Evolutionary conservation across 1,140 invertebrate species (phyloP).

Genomic region (Ceratina calcarata): DNA sequence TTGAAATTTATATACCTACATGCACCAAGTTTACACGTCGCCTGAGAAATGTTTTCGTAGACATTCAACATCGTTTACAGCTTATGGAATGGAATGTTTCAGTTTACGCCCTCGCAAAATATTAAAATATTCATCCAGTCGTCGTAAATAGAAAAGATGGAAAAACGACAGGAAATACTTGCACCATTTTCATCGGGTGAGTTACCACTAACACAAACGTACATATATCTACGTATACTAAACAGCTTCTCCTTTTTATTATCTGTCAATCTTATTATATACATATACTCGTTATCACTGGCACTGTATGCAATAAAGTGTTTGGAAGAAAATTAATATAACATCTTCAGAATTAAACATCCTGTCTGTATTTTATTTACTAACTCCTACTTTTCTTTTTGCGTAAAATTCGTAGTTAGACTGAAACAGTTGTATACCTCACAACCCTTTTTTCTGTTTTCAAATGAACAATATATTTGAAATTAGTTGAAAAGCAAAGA

Average conservation of each 20-base stretch:
- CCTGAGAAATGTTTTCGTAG: background rate
- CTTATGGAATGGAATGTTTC: slow-evolving; percentile 32
- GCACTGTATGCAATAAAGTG: slow-evolving; percentile 46
- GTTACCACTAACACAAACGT: slow-evolving; percentile 52
- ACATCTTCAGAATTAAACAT: slow-evolving; percentile 17
- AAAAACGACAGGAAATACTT: slow-evolving; percentile 75
- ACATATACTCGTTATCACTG: slow-evolving; percentile 27
- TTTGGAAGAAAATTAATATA: slow-evolving; percentile 10
- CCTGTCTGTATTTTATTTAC: slow-evolving; percentile 25
- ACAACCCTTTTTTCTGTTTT: too few relatives aligned
- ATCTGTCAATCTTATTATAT: slow-evolving; percentile 54
- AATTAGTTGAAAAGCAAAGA: too few relatives aligned
- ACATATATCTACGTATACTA: background rate
- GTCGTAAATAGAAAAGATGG: slow-evolving; percentile 64
- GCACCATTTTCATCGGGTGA: slow-evolving; percentile 77
- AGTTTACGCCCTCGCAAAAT: slow-evolving; percentile 36
- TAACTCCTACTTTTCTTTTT: background rate
- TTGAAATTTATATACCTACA: too few relatives aligned
- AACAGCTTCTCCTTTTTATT: slow-evolving; percentile 39
- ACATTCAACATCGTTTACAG: slow-evolving; percentile 4
- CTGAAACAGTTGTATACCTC: too few relatives aligned
- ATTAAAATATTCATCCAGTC: slow-evolving; percentile 13
- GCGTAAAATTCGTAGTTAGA: background rate
- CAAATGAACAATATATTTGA: too few relatives aligned
- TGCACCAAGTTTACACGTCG: background rate